These are phyloP conservation scores for Hyalella azteca DNA, from an alignment of 2,888 invertebrate species.

Conservation along the genomic window DNA sequence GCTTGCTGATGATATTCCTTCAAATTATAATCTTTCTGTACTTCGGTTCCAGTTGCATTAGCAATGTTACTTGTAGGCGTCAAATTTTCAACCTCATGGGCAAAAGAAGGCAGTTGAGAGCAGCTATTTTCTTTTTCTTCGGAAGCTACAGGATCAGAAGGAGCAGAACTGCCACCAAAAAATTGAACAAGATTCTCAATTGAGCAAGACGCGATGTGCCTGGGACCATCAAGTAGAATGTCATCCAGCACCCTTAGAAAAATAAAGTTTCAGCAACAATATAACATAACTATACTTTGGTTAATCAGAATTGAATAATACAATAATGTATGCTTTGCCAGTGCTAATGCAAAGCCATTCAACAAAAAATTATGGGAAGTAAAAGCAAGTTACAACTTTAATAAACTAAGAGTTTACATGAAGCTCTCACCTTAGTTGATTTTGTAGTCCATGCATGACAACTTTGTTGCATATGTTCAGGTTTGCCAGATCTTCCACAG, in stretches of 20 bases:
- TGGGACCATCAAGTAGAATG: neutral
- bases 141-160: neutral
- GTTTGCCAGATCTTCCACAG: neutral
- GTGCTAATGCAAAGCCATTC: neutral
- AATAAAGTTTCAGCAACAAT: no score
- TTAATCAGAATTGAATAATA: no score
- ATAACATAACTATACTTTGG: no score
- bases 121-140: no score
- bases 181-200: neutral
- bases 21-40: no score
- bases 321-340: no score
- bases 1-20: no score
- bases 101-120: no score
- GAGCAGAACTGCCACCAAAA: neutral
- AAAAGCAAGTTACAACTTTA: neutral
- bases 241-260: neutral
- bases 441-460: slow-evolving; percentile 15
- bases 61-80: no score
- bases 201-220: neutral
- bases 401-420: no score
- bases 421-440: neutral
- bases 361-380: neutral
- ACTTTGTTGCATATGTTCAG: slow-evolving; percentile 27
- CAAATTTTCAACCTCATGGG: no score
- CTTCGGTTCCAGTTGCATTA: no score